These are phyloP conservation scores for Oryzias curvinotus DNA, from an alignment of 2,113 vertebrate species.

Conservation along the genomic window DNA sequence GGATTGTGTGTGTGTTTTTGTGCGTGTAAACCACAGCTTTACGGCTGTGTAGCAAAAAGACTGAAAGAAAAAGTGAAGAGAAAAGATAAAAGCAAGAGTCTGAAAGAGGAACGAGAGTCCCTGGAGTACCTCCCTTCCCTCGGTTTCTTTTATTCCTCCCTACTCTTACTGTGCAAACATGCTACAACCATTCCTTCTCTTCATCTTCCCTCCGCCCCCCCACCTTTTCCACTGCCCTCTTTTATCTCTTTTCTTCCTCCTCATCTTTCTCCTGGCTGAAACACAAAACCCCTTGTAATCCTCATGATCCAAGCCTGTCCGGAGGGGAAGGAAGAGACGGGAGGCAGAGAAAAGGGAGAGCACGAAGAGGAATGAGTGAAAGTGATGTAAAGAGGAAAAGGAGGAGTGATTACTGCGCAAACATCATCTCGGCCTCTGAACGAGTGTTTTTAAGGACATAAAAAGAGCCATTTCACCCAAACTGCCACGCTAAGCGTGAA, in stretches of 20 bases:
- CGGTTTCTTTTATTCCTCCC: constrained; percentile 28
- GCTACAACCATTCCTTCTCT: constrained; percentile 1
- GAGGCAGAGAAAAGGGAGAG: neutral
- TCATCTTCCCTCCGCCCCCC: constrained; percentile 2
- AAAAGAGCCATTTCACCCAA: no score
- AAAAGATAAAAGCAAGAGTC: constrained; percentile 38
- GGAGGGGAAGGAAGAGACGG: constrained; percentile 33
- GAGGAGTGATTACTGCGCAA: neutral
- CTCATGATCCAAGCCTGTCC: constrained; percentile 52
- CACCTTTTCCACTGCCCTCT: constrained; percentile 45
- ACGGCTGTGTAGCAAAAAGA: constrained; percentile 9
- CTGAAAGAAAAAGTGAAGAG: neutral
- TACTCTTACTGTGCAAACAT: constrained; percentile 34
- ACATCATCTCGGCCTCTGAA: neutral
- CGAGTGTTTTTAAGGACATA: no score
- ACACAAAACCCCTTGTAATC: constrained; percentile 71
- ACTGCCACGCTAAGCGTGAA: no score
- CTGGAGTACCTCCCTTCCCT: constrained; percentile 20
- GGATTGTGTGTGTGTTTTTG: constrained; percentile 9
- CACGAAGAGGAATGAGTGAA: constrained; percentile 1
- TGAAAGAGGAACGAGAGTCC: constrained; percentile 58
- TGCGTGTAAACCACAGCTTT: constrained; percentile 19
- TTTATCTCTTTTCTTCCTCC: constrained; percentile 55
- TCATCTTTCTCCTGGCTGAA: constrained; percentile 61
- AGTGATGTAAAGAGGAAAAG: constrained; percentile 12